A percentile compares a stretch with the other conserved stretches of the same genome.
These are phyloP conservation scores for Dryococelus australis DNA, from an alignment of 2,888 invertebrate species.

Conservation along the genomic window DNA sequence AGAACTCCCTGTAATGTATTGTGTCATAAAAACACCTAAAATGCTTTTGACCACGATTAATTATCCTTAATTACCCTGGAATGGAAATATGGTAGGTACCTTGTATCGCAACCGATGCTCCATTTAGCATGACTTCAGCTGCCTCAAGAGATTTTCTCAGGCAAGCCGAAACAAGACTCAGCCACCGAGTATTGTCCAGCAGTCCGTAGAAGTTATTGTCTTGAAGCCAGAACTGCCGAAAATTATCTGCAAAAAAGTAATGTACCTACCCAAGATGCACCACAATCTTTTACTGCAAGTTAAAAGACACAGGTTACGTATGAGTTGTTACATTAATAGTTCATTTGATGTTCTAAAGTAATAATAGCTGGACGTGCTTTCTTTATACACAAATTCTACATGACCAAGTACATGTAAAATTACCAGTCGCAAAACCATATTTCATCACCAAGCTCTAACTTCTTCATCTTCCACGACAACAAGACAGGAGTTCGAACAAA, in stretches of 20 bases:
- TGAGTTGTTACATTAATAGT: too few species aligned
- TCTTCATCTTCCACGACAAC: too few species aligned
- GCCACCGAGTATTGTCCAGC: constrained; percentile 86
- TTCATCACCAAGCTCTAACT: too few species aligned
- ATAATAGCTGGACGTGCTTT: neutral
- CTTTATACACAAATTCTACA: too few species aligned
- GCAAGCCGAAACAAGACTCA: constrained; percentile 80
- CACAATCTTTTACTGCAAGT: neutral
- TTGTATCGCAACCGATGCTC: constrained; percentile 84
- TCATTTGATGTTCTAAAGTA: neutral
- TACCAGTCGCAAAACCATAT: too few species aligned
- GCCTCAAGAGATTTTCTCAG: constrained; percentile 77
- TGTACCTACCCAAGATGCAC: neutral
- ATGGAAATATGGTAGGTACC: constrained; percentile 61
- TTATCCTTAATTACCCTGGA: too few species aligned
- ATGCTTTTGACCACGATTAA: too few species aligned
- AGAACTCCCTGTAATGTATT: too few species aligned
- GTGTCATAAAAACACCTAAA: too few species aligned
- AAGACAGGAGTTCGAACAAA: too few species aligned
- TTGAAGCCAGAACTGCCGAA: constrained; percentile 68
- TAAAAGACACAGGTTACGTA: too few species aligned
- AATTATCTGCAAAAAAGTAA: constrained; percentile 55
- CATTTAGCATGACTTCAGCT: constrained; percentile 68
- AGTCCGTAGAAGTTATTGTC: constrained; percentile 82
- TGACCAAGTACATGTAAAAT: too few species aligned